Evolutionary conservation across 2,113 vertebrate genomes (phyloP).

Genomic region (Lophotis ruficrista): DNA sequence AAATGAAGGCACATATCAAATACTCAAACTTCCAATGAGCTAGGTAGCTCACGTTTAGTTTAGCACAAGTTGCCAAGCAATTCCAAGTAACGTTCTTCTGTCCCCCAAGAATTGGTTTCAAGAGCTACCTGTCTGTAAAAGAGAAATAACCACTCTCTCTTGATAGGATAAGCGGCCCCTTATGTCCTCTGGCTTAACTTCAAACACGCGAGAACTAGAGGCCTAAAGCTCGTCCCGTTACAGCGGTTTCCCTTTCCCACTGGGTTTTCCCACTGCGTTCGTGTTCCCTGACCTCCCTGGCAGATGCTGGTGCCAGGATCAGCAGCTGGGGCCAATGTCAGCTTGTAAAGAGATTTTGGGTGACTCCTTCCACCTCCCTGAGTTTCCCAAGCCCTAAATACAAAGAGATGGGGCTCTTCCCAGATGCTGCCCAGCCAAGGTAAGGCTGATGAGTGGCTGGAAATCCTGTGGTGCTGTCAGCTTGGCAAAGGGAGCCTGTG

Average conservation of each 20-base stretch:
- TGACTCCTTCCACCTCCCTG: neutral
- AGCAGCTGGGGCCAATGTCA: accelerated
- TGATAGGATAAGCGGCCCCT: neutral
- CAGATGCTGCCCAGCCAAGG: accelerated
- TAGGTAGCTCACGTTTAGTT: neutral
- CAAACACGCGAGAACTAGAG: accelerated
- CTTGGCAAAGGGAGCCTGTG: neutral
- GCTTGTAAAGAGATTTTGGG: neutral
- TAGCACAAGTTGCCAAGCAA: neutral
- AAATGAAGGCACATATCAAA: neutral
- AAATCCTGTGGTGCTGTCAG: neutral
- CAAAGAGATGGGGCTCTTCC: neutral
- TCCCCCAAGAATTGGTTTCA: neutral
- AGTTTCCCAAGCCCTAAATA: neutral
- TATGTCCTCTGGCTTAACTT: neutral
- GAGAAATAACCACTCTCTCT: neutral
- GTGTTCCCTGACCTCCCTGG: neutral
- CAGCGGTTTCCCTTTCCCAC: neutral
- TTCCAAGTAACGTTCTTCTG: neutral
- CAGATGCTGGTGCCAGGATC: neutral
- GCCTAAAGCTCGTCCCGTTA: neutral
- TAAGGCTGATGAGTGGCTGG: neutral
- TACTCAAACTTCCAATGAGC: neutral
- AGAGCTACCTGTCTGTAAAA: neutral
- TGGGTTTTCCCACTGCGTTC: neutral